Conservation (phyloP, 2,797 vertebrate genomes). For the Euthynnus affinis region DNA sequence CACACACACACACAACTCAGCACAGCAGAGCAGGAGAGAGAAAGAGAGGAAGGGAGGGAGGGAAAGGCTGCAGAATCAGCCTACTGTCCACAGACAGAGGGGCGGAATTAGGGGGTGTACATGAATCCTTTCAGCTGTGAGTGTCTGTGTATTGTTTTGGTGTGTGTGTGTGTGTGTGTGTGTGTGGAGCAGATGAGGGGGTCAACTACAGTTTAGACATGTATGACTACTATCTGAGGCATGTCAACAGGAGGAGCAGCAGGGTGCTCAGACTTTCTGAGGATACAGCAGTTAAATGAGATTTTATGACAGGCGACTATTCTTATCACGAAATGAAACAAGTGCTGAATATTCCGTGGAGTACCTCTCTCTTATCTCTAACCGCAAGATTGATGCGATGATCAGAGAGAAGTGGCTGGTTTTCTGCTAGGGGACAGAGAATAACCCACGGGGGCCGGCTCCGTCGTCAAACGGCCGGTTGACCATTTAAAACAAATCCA, state of each 20-base stretch:
- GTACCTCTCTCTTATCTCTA: conserved; percentile 30
- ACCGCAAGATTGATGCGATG: conserved; percentile 41
- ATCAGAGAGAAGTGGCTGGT: conserved; percentile 18
- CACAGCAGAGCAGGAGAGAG: conserved; percentile 63
- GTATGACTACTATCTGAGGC: conserved; percentile 58
- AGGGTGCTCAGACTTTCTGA: conserved; percentile 15
- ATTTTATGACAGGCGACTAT: conserved; percentile 14
- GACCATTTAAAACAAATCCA: conserved; percentile 44
- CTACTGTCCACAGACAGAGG: conserved; percentile 88
- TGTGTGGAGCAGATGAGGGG: conserved; percentile 44
- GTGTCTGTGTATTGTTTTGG: conserved; percentile 67
- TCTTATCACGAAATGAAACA: conserved; percentile 23
- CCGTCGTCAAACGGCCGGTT: not conserved
- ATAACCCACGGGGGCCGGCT: too few species aligned
- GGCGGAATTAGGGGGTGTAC: conserved; percentile 36
- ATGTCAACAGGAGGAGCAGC: conserved; percentile 40
- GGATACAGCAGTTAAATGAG: conserved; percentile 14
- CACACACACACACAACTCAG: conserved; percentile 55
- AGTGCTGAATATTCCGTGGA: conserved; percentile 7
- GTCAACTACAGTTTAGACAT: conserved; percentile 73
- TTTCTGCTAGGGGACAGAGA: conserved; percentile 16
- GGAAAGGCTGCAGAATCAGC: conserved; percentile 94
- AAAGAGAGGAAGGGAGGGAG: conserved; percentile 42
- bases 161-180: conserved; percentile 16
- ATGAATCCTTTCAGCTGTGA: conserved; percentile 77